phyloP scores from a whole-genome alignment of 53 echinoderm and acorn worm species.

The Zoroaster sp. region DNA sequence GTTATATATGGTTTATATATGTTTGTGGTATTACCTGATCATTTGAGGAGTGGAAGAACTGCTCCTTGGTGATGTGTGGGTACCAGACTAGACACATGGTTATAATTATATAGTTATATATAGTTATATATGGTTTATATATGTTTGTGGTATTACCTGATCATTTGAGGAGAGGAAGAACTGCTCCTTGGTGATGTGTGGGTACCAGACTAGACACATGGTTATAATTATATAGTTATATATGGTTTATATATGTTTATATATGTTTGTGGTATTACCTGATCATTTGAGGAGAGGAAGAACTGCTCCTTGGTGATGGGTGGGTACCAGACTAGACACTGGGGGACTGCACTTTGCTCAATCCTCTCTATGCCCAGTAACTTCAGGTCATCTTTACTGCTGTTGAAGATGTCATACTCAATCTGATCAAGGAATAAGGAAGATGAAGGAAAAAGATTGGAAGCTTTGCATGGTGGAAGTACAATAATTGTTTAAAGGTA shows the following conservation, averaged over 20 bases:
- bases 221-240: not conserved
- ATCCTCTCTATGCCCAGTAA: constrained; percentile 81
- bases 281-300: constrained; percentile 90
- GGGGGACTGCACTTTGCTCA: constrained; percentile 93
- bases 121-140: not conserved
- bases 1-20: not conserved
- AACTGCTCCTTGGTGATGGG: constrained; percentile 99
- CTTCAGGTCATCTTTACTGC: constrained; percentile 74
- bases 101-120: no score
- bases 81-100: constrained; percentile 92
- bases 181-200: constrained; percentile 95
- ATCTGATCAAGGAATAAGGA: constrained; percentile 57
- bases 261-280: constrained; percentile 58
- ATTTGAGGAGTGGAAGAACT: constrained; percentile 88
- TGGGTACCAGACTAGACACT: constrained; percentile 95
- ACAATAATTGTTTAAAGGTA: no score
- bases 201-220: constrained; percentile 93
- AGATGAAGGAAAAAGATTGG: not conserved
- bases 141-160: constrained; percentile 61
- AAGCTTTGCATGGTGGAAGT: not conserved
- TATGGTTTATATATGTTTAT: not conserved
- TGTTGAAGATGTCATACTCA: constrained; percentile 93
- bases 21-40: constrained; percentile 75
- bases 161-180: constrained; percentile 90
- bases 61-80: constrained; percentile 96